Evolutionary conservation across 1,140 invertebrate species (phyloP), one percentile per base, ranked within the genome.

Genomic region (Hypothenemus hampei): DNA sequence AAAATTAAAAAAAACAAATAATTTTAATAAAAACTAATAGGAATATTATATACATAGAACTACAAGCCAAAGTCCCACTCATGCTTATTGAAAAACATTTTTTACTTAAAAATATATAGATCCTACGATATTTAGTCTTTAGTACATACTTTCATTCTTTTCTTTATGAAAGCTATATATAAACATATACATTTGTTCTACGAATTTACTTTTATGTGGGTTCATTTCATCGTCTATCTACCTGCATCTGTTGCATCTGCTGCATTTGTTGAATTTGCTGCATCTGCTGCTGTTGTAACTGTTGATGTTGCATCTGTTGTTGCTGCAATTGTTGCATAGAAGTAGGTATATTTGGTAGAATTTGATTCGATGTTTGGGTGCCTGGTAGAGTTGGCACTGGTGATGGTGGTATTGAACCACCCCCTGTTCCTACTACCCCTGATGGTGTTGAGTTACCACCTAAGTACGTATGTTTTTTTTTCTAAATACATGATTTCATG

Each of bases 261-360:
- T 59, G 74, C 29, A 72, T 64, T 36, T 72, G 73, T 35, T 60
- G 77, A 56, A 72, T 71, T 47, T 75, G 74, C 24, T 73, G 73
- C 31, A 33, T 72, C 60, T 78, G 77, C 55, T 73, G 73, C 51
- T 71, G 69, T 40, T 72, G 73, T 24, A 75, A 63, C 45, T 78
- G 78, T 48, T 79, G 76, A 60, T 81, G 73, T 46, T 71, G 60
- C 40, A 70, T 73, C 60, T 80, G 75, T 59, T 80, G 78, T 62
- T 80, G 73, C 48, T 73, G 63, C 58, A 76, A 69, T 41, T 78
- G 76, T 55, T 78, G 59, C 63, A 68, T 69, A 3, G 61, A 40
- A 13, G 60, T 45, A 3, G 63, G 35, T 31, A 65, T 64, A 26
- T 43, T 61, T 11, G 63, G 46, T 18, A 65, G 61, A 58, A 69